phyloP scores from a whole-genome alignment of 1,140 invertebrate genomes.

The Pachyrhynchus sulphureomaculatus region DNA sequence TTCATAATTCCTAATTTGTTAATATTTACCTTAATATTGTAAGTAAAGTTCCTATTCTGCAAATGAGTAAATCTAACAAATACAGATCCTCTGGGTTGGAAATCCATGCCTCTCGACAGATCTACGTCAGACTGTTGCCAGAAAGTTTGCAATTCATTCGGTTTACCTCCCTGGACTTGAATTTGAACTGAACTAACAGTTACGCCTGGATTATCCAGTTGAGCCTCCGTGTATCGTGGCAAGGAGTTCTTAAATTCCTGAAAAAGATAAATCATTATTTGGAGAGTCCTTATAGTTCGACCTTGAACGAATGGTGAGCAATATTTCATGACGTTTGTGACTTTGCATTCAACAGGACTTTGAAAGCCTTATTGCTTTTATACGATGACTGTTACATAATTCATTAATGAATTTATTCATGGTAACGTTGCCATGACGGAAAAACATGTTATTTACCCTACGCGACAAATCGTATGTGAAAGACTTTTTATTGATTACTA shows the following conservation, averaged over 20 bases:
- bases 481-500: too few species aligned
- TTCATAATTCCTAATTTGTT: too few species aligned
- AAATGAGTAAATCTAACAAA: conserved; percentile 73
- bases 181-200: conserved; percentile 58
- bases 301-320: too few species aligned
- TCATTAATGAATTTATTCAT: too few species aligned
- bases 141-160: conserved; percentile 64
- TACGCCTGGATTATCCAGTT: conserved; percentile 67
- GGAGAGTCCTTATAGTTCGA: too few species aligned
- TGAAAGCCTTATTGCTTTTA: too few species aligned
- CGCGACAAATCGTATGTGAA: too few species aligned
- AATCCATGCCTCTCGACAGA: conserved; percentile 73
- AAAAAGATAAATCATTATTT: conserved; percentile 52
- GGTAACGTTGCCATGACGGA: too few species aligned
- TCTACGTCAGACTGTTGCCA: conserved; percentile 77
- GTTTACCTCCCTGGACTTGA: conserved; percentile 50
- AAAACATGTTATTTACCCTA: too few species aligned
- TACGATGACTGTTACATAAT: too few species aligned
- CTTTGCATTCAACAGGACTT: too few species aligned
- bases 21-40: conserved; percentile 65
- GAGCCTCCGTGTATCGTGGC: conserved; percentile 58
- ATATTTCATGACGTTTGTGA: too few species aligned
- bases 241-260: conserved; percentile 72
- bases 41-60: conserved; percentile 69
- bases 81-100: conserved; percentile 68